These are phyloP conservation scores for Penelope pileata DNA, from an alignment of 2,113 vertebrate species.

Conservation along the genomic window DNA sequence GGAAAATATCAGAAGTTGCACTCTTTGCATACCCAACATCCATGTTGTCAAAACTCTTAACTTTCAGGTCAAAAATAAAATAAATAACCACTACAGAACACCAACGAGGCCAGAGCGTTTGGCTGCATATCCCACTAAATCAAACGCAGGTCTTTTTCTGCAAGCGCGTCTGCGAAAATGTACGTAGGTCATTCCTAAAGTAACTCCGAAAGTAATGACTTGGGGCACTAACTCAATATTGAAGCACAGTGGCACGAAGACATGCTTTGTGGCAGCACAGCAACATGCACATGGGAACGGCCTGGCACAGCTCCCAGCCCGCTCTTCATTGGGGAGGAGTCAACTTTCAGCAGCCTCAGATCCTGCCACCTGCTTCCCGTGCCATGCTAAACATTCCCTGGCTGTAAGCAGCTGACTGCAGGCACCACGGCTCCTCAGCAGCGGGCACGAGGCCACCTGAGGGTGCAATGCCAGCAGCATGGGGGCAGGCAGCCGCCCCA, in stretches of 20 bases:
- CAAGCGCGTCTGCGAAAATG: rapidly evolving
- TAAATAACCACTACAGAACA: not conserved
- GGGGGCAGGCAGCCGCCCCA: not conserved
- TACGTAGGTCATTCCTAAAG: no score
- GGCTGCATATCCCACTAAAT: not conserved
- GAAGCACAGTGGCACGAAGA: not conserved
- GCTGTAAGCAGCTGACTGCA: not conserved
- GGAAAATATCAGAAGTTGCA: not conserved
- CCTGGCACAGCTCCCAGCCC: not conserved
- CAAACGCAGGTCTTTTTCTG: not conserved
- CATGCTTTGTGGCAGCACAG: rapidly evolving
- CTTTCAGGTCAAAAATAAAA: not conserved
- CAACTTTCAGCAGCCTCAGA: not conserved
- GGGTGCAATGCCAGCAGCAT: not conserved
- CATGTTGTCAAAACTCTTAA: not conserved
- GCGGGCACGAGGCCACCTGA: rapidly evolving
- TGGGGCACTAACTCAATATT: not conserved
- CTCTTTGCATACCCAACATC: not conserved
- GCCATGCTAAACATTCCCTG: rapidly evolving
- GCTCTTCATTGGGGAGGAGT: not conserved
- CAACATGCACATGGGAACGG: rapidly evolving
- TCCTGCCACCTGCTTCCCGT: rapidly evolving
- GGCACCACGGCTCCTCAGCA: not conserved
- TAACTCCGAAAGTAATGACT: no score
- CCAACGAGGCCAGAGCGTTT: not conserved